Evolutionary conservation across 2,113 vertebrate genomes (phyloP).

Genomic region (Turdus rufiventris): DNA sequence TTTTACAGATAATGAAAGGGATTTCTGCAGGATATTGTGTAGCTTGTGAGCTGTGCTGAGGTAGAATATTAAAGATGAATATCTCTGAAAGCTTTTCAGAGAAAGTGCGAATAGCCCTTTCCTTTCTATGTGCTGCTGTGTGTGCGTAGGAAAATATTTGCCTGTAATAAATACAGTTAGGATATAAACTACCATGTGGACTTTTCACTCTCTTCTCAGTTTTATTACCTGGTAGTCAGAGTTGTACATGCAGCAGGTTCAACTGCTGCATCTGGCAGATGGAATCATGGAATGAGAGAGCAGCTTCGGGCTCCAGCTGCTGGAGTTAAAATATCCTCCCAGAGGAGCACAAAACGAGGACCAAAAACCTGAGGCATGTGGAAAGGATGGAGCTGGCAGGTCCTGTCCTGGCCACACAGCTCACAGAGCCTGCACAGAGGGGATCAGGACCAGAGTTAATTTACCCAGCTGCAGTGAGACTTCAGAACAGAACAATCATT

Average conservation of each 20-base stretch:
- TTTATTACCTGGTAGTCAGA: background rate
- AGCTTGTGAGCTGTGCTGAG: background rate
- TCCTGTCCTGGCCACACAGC: background rate
- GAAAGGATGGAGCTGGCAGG: background rate
- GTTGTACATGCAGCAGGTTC: background rate
- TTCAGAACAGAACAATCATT: background rate
- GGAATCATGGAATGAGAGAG: background rate
- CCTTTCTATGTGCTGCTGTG: background rate
- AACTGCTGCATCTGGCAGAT: background rate
- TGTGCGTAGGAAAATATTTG: background rate
- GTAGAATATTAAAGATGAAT: background rate
- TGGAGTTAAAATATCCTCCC: background rate
- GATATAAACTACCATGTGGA: background rate
- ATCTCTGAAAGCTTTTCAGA: background rate
- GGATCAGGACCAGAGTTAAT: background rate
- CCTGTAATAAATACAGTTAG: background rate
- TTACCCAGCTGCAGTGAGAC: background rate
- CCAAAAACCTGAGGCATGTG: background rate
- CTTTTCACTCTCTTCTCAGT: background rate
- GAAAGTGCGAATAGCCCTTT: background rate
- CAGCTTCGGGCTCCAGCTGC: background rate
- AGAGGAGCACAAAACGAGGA: background rate
- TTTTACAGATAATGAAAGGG: conserved; percentile 2
- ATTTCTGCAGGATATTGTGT: conserved; percentile 2
- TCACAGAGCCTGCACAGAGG: background rate